Conservation (phyloP, 2,113 vertebrate genomes). For the Tetraodon nigroviridis region DNA sequence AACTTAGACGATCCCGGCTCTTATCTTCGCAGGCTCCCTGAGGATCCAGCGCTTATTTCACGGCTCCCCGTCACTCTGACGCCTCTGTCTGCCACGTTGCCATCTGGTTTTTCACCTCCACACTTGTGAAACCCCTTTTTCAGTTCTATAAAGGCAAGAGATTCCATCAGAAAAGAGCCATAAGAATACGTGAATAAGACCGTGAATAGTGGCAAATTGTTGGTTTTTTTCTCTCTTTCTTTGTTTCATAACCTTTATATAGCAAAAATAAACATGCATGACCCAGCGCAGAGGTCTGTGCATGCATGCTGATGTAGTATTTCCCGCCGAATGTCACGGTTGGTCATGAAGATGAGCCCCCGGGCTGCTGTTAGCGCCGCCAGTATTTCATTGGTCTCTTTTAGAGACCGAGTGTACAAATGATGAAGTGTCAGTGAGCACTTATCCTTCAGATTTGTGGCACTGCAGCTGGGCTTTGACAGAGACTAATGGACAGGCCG, state of each 20-base stretch:
- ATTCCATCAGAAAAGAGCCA: neutral
- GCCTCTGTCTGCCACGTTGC: neutral
- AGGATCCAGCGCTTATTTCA: no score
- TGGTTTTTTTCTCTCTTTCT: no score
- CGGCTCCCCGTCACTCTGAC: neutral
- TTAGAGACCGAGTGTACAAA: conserved; percentile 40
- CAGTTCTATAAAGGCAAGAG: neutral
- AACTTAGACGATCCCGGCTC: no score
- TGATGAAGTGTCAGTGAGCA: conserved; percentile 49
- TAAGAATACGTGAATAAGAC: no score
- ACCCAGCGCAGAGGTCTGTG: conserved; percentile 8
- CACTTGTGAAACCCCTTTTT: neutral
- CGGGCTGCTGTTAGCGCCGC: conserved; percentile 38
- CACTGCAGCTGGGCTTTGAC: conserved; percentile 39
- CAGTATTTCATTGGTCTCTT: conserved; percentile 55
- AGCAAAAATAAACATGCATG: conserved; percentile 5
- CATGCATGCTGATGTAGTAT: neutral
- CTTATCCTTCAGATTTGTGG: conserved; percentile 35
- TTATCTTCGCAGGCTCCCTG: no score
- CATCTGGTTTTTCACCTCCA: neutral
- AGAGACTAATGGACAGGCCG: conserved; percentile 51
- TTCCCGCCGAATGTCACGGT: conserved; percentile 25
- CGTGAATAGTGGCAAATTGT: no score
- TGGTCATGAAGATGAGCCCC: conserved; percentile 42
- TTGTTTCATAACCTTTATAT: neutral